Base-by-base conservation (phyloP, 2,888 invertebrate genomes). In the Synanthedon formicaeformis region DNA sequence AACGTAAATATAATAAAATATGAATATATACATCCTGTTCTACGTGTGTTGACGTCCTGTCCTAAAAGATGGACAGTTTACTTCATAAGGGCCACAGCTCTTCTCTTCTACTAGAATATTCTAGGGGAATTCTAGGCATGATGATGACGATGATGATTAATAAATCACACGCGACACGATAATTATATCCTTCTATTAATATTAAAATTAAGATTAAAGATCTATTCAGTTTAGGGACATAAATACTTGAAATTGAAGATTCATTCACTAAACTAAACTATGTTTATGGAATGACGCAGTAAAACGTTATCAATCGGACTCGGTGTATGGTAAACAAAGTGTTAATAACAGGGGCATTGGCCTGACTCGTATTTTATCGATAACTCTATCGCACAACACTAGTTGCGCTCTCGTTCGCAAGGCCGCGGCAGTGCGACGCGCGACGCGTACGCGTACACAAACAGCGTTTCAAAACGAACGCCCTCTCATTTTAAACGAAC, bases 311-410 rank as follows among this genome's bases (percentile, higher is more conserved):
- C 81, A 70, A 66, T 60, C 65, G 69, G 74, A 71, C 73, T 67
- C 73, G 60, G 56, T 56, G 59, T 60, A 49, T 62, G 78, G 78
- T 84, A 81, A 83, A 83, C 81, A 78, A 64, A 78, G 73, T 80
- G 83, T 81, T 84, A 86, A 82, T 84, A 86, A 86, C 86, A 83
- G 75, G 12, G 51, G 73, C 75, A 75, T 73, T 75, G 73, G 59
- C 57, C 40, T 58, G 60, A 55, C 59, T 60, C 52, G 57, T 61
- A 65, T 62, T 64, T 67, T 80, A 81, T 86, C 86, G 85, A 86
- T 84, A 85, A 68, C 66, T 67, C 61, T 75, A 74, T 74, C 78
- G 72, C 73, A 60, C 84, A 81, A 59, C 85, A 82, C 84, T 84
- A 75, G 73, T 61, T 68, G 71, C 70, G 67, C 67, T 67, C 60